phyloP scores from a whole-genome alignment of 2,888 invertebrate genomes.

The Holacanthella duospinosa region DNA sequence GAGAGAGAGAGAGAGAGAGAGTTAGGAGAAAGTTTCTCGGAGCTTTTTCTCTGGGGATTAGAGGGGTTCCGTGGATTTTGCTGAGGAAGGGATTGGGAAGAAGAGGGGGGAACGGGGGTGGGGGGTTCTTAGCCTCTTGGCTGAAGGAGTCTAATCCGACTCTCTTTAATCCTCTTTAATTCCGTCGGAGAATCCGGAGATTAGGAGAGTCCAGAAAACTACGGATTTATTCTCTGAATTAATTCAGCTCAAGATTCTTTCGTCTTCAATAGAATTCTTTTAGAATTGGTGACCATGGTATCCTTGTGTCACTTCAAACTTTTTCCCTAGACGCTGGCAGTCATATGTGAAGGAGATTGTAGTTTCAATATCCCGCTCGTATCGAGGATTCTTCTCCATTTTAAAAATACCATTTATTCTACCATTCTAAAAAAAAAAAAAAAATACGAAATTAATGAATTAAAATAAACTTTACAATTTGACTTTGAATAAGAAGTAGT shows the following conservation, averaged over 20 bases:
- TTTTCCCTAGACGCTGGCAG: too few species aligned
- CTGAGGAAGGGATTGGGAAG: not conserved
- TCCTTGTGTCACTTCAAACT: too few species aligned
- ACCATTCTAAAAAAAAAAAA: too few species aligned
- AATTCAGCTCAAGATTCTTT: too few species aligned
- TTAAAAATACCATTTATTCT: not conserved
- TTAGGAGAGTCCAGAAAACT: not conserved
- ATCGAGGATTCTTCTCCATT: not conserved
- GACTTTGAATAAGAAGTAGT: too few species aligned
- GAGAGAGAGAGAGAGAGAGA: not conserved
- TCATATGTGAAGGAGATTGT: not conserved
- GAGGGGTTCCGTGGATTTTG: not conserved
- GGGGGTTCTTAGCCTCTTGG: not conserved
- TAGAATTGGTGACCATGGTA: too few species aligned
- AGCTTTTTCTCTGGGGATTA: not conserved
- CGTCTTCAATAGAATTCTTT: too few species aligned
- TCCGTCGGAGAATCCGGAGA: not conserved
- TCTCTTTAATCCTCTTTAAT: slow-evolving; percentile 33
- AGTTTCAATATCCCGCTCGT: not conserved
- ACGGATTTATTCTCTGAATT: slow-evolving; percentile 3
- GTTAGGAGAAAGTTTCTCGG: slow-evolving; percentile 4
- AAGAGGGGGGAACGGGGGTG: not conserved
- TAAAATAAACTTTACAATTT: too few species aligned
- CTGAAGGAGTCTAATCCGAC: slow-evolving; percentile 33
- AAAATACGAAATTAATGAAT: too few species aligned